These are phyloP conservation scores for Scolopax rusticola DNA, from an alignment of 2,797 vertebrate species.

Conservation along the genomic window DNA sequence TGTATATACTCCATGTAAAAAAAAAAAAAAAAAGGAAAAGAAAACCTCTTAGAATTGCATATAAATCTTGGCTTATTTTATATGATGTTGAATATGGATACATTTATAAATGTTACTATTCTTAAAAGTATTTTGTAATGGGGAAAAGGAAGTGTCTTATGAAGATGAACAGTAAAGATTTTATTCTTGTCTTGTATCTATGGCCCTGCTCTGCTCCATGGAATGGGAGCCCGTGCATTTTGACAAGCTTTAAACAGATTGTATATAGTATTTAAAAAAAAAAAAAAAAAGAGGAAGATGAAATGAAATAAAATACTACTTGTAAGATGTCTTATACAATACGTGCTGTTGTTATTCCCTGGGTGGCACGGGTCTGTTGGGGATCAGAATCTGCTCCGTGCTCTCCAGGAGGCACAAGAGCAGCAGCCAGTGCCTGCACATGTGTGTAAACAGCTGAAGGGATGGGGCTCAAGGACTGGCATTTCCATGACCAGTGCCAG, in stretches of 20 bases:
- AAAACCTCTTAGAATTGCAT: constrained; percentile 25
- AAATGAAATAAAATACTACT: constrained; percentile 60
- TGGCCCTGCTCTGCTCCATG: constrained; percentile 19
- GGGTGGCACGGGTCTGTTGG: fast-evolving
- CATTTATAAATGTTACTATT: constrained; percentile 77
- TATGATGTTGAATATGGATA: constrained; percentile 74
- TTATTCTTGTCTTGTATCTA: constrained; percentile 72
- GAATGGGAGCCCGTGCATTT: neutral
- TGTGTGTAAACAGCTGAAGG: fast-evolving
- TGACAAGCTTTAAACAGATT: constrained; percentile 77
- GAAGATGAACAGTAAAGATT: constrained; percentile 67
- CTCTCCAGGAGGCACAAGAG: neutral
- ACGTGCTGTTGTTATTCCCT: neutral
- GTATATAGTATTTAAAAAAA: constrained; percentile 71
- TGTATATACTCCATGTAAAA: constrained; percentile 61
- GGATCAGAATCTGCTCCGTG: neutral
- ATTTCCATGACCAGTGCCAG: neutral
- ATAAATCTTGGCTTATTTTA: constrained; percentile 77
- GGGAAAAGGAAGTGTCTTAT: constrained; percentile 72
- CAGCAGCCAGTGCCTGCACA: fast-evolving
- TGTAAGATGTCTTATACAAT: neutral
- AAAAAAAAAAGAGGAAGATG: neutral
- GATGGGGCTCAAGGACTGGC: neutral
- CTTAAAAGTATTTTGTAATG: constrained; percentile 76
- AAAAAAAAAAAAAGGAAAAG: neutral